Percentiles rank a stretch among this genome's conserved stretches.
These are phyloP conservation scores for Oreochromis spilurus DNA, from an alignment of 2,113 vertebrate genomes.

Conservation along the genomic window DNA sequence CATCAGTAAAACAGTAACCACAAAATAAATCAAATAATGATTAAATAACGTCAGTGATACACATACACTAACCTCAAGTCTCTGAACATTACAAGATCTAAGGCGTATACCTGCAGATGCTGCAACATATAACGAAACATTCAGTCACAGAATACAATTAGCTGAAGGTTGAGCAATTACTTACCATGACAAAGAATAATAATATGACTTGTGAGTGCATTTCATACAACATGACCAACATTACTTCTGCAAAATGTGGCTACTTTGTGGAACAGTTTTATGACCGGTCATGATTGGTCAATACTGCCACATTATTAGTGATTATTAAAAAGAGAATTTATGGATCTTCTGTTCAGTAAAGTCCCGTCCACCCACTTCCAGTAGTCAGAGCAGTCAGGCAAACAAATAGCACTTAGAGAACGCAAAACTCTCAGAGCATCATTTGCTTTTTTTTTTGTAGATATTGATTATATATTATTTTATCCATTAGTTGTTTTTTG, in stretches of 20 bases:
- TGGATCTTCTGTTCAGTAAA: neutral
- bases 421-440: too few relatives aligned
- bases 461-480: too few relatives aligned
- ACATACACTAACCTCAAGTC: rapidly evolving
- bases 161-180: neutral
- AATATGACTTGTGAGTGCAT: neutral
- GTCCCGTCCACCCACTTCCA: conserved; percentile 6
- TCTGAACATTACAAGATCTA: too few relatives aligned
- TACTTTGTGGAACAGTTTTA: neutral
- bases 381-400: too few relatives aligned
- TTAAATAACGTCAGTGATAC: too few relatives aligned
- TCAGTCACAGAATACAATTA: neutral
- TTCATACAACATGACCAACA: neutral
- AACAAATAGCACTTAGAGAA: too few relatives aligned
- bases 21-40: neutral
- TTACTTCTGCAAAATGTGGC: neutral
- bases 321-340: neutral
- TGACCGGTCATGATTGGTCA: neutral
- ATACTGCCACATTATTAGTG: neutral
- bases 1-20: rapidly evolving
- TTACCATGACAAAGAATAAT: neutral
- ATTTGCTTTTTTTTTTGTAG: too few relatives aligned
- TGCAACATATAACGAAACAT: neutral
- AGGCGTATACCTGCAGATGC: neutral
- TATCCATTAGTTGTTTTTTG: too few relatives aligned